Conservation (phyloP, 2,113 vertebrate species). For the Raja brachyura region DNA sequence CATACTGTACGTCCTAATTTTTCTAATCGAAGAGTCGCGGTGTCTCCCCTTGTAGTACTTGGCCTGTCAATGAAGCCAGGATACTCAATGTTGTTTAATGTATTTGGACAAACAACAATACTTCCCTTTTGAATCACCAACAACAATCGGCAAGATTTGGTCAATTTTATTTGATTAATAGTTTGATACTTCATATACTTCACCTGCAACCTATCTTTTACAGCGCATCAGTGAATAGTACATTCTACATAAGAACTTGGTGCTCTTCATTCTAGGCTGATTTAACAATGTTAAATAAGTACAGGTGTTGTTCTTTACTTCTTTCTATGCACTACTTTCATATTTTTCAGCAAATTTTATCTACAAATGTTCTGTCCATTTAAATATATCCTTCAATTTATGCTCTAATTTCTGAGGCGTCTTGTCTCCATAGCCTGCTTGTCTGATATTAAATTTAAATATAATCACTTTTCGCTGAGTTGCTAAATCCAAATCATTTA, state of each 20-base stretch:
- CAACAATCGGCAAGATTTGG: no score
- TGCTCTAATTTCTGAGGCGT: neutral
- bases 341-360: neutral
- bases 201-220: neutral
- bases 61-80: neutral
- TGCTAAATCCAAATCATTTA: neutral
- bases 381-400: neutral
- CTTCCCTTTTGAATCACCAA: no score
- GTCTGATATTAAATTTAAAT: neutral
- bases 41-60: neutral
- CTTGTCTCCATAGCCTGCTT: neutral
- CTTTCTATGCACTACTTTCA: neutral
- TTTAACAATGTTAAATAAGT: neutral
- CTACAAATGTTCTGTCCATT: neutral
- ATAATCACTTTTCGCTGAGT: neutral
- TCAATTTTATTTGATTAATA: no score
- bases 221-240: neutral
- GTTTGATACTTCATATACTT: neutral
- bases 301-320: neutral
- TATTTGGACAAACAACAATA: no score
- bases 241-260: neutral
- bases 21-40: neutral
- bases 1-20: neutral
- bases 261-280: neutral
- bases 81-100: no score